Evolutionary conservation across 2,113 vertebrate genomes (phyloP).

Genomic region (Meles meles): DNA sequence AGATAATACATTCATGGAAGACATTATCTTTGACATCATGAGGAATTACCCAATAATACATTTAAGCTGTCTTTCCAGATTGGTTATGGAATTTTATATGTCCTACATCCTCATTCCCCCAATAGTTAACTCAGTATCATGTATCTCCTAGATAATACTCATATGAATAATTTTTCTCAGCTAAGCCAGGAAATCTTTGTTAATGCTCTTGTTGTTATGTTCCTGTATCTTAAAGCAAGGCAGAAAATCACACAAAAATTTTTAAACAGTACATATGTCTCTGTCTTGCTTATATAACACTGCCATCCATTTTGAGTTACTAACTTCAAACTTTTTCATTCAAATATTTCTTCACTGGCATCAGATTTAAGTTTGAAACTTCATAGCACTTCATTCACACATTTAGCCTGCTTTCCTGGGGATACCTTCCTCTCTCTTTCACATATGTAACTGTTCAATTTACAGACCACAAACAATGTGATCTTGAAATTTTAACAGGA

Average conservation of each 20-base stretch:
- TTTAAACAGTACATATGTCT: background rate
- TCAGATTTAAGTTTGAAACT: background rate
- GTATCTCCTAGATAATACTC: slow-evolving; percentile 46
- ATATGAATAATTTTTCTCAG: slow-evolving; percentile 28
- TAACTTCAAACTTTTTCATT: background rate
- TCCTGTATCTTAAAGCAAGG: background rate
- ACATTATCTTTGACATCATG: slow-evolving; percentile 75
- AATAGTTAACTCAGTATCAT: slow-evolving; percentile 40
- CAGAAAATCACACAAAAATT: background rate
- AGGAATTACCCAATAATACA: slow-evolving; percentile 77
- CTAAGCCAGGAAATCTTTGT: background rate
- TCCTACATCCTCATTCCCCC: slow-evolving; percentile 37
- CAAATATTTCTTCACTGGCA: background rate
- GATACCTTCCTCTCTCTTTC: background rate
- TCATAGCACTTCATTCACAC: background rate
- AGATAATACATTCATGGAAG: slow-evolving; percentile 77
- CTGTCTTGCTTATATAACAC: background rate
- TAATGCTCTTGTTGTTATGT: background rate
- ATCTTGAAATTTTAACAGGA: slow-evolving; percentile 3
- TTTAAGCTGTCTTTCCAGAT: slow-evolving; percentile 75
- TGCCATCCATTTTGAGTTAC: background rate
- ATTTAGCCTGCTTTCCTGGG: background rate
- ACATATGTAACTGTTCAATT: background rate
- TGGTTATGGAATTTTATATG: slow-evolving; percentile 75
- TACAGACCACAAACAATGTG: background rate